Evolutionary conservation across 2,113 vertebrate species (phyloP).

Genomic region (Pluvianellus socialis): DNA sequence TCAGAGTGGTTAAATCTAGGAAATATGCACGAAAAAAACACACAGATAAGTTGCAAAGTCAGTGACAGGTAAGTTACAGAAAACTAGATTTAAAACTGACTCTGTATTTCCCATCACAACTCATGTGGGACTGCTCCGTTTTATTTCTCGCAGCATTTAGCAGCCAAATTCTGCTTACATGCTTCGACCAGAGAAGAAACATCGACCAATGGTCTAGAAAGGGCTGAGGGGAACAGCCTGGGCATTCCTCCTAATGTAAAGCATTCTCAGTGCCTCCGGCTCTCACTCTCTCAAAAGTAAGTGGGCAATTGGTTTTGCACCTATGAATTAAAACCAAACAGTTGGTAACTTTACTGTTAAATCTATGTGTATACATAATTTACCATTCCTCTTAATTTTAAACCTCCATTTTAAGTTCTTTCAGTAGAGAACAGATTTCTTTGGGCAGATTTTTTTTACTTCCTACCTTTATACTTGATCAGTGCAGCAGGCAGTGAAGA

Average conservation of each 20-base stretch:
- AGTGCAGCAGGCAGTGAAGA: neutral
- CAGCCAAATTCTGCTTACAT: neutral
- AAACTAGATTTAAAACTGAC: neutral
- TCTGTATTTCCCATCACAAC: neutral
- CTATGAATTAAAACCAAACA: neutral
- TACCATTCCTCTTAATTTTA: neutral
- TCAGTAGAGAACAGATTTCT: neutral
- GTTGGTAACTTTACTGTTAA: neutral
- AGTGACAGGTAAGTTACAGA: neutral
- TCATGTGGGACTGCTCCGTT: neutral
- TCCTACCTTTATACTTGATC: neutral
- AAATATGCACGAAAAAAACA: neutral
- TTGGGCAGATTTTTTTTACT: neutral
- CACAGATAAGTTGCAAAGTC: neutral
- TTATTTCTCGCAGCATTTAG: neutral
- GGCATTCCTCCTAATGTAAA: neutral
- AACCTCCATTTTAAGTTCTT: neutral
- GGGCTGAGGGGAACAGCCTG: neutral
- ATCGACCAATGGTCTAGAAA: fast-evolving
- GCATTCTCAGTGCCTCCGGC: neutral
- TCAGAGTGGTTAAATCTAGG: neutral
- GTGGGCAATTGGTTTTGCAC: neutral
- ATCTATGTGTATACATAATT: neutral
- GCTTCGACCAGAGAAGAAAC: neutral
- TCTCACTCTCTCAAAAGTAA: neutral